Percentiles rank a stretch among this genome's conserved stretches.
Conservation (phyloP, 2,888 invertebrate genomes). For the Coenonympha glycerion region DNA sequence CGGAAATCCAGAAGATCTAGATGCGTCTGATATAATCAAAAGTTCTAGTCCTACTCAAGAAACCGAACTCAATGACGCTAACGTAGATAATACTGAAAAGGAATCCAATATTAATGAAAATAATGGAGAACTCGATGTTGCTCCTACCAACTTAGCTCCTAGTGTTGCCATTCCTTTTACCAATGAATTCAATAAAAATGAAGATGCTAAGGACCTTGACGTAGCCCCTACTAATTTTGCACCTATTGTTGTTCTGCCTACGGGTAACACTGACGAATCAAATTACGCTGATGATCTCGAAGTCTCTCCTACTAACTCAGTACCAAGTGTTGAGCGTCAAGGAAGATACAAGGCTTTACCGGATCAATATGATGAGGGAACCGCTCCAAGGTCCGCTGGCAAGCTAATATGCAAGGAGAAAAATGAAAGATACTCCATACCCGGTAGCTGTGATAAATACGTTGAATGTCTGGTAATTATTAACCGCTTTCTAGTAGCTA, state of each 20-base stretch:
- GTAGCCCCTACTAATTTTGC: not conserved
- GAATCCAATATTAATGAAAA: not conserved
- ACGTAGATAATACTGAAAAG: not conserved
- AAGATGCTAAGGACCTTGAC: not conserved
- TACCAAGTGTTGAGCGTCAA: slow-evolving; percentile 22
- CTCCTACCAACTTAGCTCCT: slow-evolving; percentile 5
- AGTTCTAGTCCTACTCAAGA: not conserved
- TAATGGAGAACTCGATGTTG: not conserved
- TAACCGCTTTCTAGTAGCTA: no score
- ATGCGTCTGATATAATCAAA: not conserved
- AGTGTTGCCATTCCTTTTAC: not conserved
- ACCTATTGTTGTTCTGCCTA: not conserved
- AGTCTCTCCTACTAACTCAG: slow-evolving; percentile 3
- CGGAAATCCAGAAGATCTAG: not conserved
- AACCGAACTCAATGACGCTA: not conserved
- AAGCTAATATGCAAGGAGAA: slow-evolving; percentile 77
- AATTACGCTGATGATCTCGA: slow-evolving; percentile 2
- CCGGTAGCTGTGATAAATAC: slow-evolving; percentile 84
- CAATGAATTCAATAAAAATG: not conserved
- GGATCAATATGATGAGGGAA: slow-evolving; percentile 34
- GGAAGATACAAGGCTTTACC: slow-evolving; percentile 32
- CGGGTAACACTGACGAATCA: not conserved
- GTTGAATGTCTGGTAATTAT: slow-evolving; percentile 80
- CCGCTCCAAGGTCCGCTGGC: slow-evolving; percentile 29
- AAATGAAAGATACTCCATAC: slow-evolving; percentile 80